Conservation (phyloP, 2,113 vertebrate genomes). For the Cairina moschata region DNA sequence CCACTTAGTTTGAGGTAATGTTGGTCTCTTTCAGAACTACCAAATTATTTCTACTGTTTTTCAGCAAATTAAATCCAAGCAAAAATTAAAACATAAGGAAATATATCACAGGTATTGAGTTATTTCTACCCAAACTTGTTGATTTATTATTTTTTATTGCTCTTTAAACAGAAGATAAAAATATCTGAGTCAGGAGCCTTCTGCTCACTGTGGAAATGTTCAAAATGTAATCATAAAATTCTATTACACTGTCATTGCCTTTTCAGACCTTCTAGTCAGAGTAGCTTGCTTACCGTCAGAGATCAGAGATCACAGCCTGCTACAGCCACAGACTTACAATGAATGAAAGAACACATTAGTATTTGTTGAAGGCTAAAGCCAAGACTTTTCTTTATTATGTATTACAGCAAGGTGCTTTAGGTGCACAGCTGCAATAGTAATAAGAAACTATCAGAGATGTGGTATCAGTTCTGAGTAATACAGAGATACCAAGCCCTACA, state of each 20-base stretch:
- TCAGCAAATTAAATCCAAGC: neutral
- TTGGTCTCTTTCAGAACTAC: neutral
- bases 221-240: slow-evolving; percentile 50
- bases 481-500: neutral
- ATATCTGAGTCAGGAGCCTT: slow-evolving; percentile 1
- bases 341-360: neutral
- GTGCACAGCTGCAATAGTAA: neutral
- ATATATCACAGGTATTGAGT: neutral
- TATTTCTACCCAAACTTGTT: neutral
- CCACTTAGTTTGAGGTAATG: neutral
- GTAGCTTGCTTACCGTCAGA: neutral
- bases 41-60: neutral
- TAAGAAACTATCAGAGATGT: neutral
- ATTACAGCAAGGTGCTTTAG: neutral
- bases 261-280: slow-evolving; percentile 31
- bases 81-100: slow-evolving; percentile 11
- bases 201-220: neutral
- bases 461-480: neutral
- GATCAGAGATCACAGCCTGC: slow-evolving; percentile 40
- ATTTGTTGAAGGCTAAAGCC: neutral
- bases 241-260: slow-evolving; percentile 11
- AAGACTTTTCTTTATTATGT: slow-evolving; percentile 12
- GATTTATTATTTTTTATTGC: neutral
- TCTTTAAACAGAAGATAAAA: slow-evolving; percentile 36
- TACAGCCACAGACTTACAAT: slow-evolving; percentile 15